phyloP scores from a whole-genome alignment of 2,888 invertebrate species.

The Mesorhabditis spiculigera region DNA sequence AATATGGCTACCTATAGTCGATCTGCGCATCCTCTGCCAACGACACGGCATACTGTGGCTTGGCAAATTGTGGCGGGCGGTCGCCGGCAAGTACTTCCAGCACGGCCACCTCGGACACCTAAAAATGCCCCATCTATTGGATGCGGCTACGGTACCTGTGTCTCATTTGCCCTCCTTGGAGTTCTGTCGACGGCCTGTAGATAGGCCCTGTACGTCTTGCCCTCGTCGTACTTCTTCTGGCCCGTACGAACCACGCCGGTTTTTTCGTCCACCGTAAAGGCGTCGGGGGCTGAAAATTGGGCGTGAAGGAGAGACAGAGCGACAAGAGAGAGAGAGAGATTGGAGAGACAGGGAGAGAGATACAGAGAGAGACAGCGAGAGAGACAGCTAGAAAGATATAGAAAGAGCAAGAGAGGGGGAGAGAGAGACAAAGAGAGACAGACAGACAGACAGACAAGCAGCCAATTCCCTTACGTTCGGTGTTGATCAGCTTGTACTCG shows the following conservation, averaged over 20 bases:
- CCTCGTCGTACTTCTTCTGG: slow-evolving; percentile 33
- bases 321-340: not conserved
- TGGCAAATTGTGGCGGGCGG: slow-evolving; percentile 92
- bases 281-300: slow-evolving; percentile 38
- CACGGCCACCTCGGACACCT: slow-evolving; percentile 51
- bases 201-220: slow-evolving; percentile 35
- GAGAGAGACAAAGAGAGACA: not conserved
- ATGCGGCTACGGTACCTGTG: not conserved
- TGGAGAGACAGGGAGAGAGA: no score
- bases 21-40: slow-evolving; percentile 93
- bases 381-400: not conserved
- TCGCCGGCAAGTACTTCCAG: slow-evolving; percentile 69
- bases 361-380: no score
- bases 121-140: not conserved
- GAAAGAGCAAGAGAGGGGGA: no score
- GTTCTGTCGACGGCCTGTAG: slow-evolving; percentile 48
- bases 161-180: slow-evolving; percentile 17
- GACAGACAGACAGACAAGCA: no score
- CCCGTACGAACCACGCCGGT: slow-evolving; percentile 49
- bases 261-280: slow-evolving; percentile 45
- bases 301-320: not conserved
- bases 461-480: slow-evolving; percentile 40
- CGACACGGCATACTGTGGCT: slow-evolving; percentile 88
- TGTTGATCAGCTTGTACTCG: slow-evolving; percentile 48
- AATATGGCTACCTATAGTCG: slow-evolving; percentile 80